These are phyloP conservation scores for Lytechinus pictus DNA, from an alignment of 35 echinoderm and acorn worm genomes.

Conservation along the genomic window DNA sequence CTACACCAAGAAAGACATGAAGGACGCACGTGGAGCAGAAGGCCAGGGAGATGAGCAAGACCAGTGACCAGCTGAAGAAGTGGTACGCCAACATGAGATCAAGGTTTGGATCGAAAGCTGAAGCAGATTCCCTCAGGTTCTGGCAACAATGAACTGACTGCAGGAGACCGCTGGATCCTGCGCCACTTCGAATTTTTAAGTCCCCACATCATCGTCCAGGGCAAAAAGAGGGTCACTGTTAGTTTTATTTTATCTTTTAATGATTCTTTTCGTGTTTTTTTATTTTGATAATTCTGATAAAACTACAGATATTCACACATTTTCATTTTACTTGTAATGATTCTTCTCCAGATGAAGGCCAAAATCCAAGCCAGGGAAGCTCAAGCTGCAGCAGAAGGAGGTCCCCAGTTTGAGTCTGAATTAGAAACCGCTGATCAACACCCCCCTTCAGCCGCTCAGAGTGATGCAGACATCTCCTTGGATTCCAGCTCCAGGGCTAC, in stretches of 20 bases:
- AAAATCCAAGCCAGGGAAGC: conserved; percentile 49
- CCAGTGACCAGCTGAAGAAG: conserved; percentile 62
- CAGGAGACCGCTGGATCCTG: conserved; percentile 52
- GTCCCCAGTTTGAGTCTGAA: conserved; percentile 45
- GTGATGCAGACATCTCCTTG: conserved; percentile 44
- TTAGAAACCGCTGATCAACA: conserved; percentile 39
- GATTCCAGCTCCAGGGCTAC: conserved; percentile 47
- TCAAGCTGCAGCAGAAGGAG: conserved; percentile 48
- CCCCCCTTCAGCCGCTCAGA: background rate
- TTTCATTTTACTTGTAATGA: background rate
- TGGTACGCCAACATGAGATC: conserved; percentile 62
- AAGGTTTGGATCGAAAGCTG: conserved; percentile 61
- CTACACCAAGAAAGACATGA: conserved; percentile 53
- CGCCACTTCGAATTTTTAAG: conserved; percentile 48
- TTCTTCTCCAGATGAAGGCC: too few relatives aligned
- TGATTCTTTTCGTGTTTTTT: background rate
- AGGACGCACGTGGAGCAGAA: conserved; percentile 64
- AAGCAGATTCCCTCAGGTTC: conserved; percentile 65
- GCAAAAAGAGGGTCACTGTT: background rate
- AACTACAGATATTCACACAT: conserved; percentile 34
- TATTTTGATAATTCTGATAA: conserved; percentile 45
- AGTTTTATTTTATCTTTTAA: conserved; percentile 21
- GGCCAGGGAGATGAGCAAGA: conserved; percentile 65
- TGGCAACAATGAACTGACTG: conserved; percentile 58
- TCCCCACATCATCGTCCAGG: conserved; percentile 57